Evolutionary conservation across 2,797 vertebrate species (phyloP).

Genomic region (Danionella dracula): DNA sequence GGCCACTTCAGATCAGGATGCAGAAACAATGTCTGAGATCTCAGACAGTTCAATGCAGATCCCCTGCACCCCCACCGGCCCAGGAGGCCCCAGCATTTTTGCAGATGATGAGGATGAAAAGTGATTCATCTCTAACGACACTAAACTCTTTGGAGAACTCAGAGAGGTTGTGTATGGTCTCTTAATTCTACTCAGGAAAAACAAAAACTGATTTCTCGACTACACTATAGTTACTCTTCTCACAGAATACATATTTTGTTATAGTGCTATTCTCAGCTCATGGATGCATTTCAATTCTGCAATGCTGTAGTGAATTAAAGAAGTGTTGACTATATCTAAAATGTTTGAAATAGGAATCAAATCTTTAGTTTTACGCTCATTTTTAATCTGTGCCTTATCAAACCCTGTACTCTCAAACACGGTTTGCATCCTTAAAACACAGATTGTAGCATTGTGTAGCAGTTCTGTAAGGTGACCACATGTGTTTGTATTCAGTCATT

Average conservation of each 20-base stretch:
- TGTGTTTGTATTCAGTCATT: no score
- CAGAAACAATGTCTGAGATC: constrained; percentile 44
- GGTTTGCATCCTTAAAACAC: background rate
- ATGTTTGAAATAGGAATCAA: background rate
- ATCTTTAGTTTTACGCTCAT: background rate
- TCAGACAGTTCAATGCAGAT: constrained; percentile 57
- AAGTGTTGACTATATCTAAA: background rate
- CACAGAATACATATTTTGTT: no score
- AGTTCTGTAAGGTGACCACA: background rate
- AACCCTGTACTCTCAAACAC: background rate
- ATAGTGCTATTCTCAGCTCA: no score
- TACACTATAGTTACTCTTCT: no score
- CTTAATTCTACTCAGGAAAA: background rate
- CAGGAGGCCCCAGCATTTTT: constrained; percentile 58
- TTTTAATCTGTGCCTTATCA: constrained; percentile 26
- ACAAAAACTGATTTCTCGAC: background rate
- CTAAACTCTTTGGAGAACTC: no score
- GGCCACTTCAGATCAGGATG: constrained; percentile 26
- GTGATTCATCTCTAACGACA: background rate
- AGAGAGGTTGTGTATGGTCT: background rate
- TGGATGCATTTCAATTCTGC: background rate
- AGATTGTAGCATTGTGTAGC: background rate
- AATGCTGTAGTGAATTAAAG: background rate
- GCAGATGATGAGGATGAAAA: constrained; percentile 22
- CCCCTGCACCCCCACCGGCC: constrained; percentile 44